Evolutionary conservation across 2,797 vertebrate genomes (phyloP).

Genomic region (Cirrhinus mrigala): DNA sequence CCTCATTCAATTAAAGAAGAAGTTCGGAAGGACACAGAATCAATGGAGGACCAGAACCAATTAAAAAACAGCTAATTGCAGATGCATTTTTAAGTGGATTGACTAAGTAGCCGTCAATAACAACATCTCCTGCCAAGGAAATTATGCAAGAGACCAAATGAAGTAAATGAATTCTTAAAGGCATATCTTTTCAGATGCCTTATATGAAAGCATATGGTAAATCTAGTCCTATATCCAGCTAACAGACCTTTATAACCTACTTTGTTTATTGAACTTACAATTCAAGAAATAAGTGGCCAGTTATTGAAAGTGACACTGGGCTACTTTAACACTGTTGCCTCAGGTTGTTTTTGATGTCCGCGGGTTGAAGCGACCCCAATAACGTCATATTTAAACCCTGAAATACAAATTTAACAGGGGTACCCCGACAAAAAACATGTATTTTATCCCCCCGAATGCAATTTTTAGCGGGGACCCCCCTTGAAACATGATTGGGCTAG

Average conservation of each 20-base stretch:
- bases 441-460: too few species aligned
- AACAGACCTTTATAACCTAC: background rate
- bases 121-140: constrained; percentile 71
- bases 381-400: too few species aligned
- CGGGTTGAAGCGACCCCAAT: too few species aligned
- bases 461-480: too few species aligned
- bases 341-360: too few species aligned
- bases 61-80: constrained; percentile 77
- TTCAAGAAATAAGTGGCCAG: constrained; percentile 9
- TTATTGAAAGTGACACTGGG: too few species aligned
- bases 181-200: constrained; percentile 42
- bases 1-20: constrained; percentile 72
- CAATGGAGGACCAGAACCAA: constrained; percentile 75
- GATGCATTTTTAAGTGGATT: constrained; percentile 79
- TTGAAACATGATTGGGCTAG: too few species aligned
- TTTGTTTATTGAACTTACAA: background rate
- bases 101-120: constrained; percentile 75
- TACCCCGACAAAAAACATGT: too few species aligned
- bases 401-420: too few species aligned
- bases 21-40: constrained; percentile 70
- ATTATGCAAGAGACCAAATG: constrained; percentile 58
- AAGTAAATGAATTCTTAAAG: constrained; percentile 60
- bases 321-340: too few species aligned
- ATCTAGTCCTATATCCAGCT: background rate
- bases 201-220: constrained; percentile 34